A percentile compares a stretch with the other conserved stretches of the same genome.
Evolutionary conservation across 1,140 invertebrate species (phyloP).

Genomic region (Globodera ellingtonae): DNA sequence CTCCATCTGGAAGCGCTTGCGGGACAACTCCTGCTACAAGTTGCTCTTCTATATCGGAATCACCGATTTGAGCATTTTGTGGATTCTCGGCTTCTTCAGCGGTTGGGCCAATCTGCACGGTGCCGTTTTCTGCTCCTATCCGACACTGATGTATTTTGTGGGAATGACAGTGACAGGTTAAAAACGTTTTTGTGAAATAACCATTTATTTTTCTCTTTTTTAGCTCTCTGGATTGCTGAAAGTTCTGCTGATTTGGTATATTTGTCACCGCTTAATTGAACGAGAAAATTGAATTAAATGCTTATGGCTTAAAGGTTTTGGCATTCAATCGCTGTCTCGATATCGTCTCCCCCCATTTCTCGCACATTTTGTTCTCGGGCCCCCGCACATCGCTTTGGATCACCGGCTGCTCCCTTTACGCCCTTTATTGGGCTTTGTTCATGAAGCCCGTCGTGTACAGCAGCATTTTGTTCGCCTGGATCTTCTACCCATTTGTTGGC

Average conservation of each 20-base stretch:
- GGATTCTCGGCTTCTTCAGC: neutral
- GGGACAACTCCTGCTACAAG: neutral
- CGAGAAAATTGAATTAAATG: neutral
- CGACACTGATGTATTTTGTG: slow-evolving; percentile 7
- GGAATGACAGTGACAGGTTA: neutral
- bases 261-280: neutral
- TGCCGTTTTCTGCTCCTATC: neutral
- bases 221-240: slow-evolving; percentile 12
- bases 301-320: neutral
- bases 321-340: neutral
- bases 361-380: neutral
- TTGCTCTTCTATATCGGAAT: no score
- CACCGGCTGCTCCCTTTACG: neutral
- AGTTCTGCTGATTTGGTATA: neutral
- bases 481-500: slow-evolving; percentile 31
- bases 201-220: neutral
- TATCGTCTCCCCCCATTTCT: neutral
- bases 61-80: no score
- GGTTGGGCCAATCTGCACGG: neutral
- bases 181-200: neutral
- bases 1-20: neutral
- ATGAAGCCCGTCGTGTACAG: slow-evolving; percentile 30
- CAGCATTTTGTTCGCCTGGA: slow-evolving; percentile 29
- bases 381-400: slow-evolving; percentile 1
- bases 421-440: slow-evolving; percentile 14